Evolutionary conservation across 1,140 invertebrate species (phyloP).

Genomic region (Drosophila kepulauana): DNA sequence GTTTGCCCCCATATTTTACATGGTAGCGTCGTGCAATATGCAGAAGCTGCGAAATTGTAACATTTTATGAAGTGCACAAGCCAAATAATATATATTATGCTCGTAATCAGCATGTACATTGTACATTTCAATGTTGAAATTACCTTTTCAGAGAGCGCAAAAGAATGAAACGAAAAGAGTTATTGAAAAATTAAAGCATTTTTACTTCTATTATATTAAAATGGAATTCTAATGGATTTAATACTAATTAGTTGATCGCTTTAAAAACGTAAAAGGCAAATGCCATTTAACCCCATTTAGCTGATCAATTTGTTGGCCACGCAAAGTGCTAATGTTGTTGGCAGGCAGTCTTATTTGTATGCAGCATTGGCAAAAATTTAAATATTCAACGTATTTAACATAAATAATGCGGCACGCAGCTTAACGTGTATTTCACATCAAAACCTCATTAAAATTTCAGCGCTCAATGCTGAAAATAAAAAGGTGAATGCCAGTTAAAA

Average conservation of each 20-base stretch:
- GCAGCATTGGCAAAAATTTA: slow-evolving; percentile 25
- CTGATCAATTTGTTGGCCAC: slow-evolving; percentile 18
- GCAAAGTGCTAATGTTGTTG: slow-evolving; percentile 3
- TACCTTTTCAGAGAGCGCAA: not conserved
- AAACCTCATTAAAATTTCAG: slow-evolving; percentile 71
- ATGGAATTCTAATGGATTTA: not conserved
- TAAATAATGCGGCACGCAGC: slow-evolving; percentile 63
- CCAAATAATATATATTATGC: slow-evolving; percentile 4
- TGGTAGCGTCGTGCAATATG: slow-evolving; percentile 13
- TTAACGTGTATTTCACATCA: slow-evolving; percentile 61
- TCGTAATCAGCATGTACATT: not conserved
- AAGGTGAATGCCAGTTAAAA: slow-evolving; percentile 6
- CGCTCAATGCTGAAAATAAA: slow-evolving; percentile 42
- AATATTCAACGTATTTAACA: slow-evolving; percentile 65
- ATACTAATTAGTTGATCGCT: slow-evolving; percentile 20
- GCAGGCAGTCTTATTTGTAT: slow-evolving; percentile 17
- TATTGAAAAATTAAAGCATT: not conserved
- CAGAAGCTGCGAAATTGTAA: slow-evolving; percentile 5
- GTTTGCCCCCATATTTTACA: slow-evolving; percentile 18
- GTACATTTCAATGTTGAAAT: not conserved
- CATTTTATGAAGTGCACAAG: slow-evolving; percentile 11
- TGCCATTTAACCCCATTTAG: slow-evolving; percentile 2
- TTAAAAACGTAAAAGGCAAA: not conserved
- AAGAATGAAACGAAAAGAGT: not conserved
- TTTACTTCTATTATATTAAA: not conserved